These are phyloP conservation scores for Artemia franciscana DNA, from an alignment of 1,140 invertebrate genomes.

Conservation along the genomic window DNA sequence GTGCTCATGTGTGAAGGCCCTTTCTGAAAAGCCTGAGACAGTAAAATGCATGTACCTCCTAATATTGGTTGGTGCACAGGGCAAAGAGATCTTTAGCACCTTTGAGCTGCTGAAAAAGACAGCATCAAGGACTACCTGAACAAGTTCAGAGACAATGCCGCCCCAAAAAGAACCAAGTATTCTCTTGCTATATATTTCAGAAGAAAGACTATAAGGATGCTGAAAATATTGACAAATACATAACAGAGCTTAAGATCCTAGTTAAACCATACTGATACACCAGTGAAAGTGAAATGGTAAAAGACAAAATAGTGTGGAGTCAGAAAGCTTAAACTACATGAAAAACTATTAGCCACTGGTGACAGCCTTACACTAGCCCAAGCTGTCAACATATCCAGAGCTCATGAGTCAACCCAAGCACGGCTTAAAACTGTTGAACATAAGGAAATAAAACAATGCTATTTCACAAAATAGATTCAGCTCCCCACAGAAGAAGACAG, in stretches of 20 bases:
- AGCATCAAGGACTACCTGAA: background rate
- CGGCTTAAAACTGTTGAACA: background rate
- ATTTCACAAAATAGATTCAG: background rate
- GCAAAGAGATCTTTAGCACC: background rate
- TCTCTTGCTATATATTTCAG: background rate
- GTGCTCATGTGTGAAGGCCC: background rate
- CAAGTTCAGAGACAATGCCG: background rate
- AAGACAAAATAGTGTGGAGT: background rate
- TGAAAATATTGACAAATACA: background rate
- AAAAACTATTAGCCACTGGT: background rate
- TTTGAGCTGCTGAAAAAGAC: background rate
- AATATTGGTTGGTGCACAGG: background rate
- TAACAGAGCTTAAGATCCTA: too few species aligned
- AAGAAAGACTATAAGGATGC: background rate
- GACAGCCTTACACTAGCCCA: background rate
- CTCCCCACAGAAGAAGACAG: background rate
- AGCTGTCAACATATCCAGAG: background rate
- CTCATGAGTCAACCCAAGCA: too few species aligned
- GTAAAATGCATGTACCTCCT: background rate
- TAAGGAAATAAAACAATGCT: background rate
- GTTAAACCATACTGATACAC: too few species aligned
- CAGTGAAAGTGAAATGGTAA: background rate
- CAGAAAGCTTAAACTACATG: background rate
- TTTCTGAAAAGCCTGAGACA: too few species aligned
- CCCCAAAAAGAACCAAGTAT: background rate